Base-by-base conservation (phyloP, 1,140 invertebrate species). In the Brachystomella parvula region DNA sequence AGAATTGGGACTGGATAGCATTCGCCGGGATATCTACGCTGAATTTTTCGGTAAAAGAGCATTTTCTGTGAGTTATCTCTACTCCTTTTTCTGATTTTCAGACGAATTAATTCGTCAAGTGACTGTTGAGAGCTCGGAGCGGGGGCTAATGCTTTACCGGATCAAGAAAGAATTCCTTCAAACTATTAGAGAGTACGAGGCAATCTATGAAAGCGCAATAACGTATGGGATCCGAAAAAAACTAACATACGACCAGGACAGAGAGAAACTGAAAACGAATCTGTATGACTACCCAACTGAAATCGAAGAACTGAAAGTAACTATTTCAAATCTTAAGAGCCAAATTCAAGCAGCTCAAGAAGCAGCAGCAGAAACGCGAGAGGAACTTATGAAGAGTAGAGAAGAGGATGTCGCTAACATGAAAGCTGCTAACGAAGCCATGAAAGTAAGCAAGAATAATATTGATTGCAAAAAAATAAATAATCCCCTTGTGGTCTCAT, bases 1-100 rank as follows among this genome's bases (percentile, higher is more conserved):
- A 74, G 93, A 97, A 80, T 96, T 94, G 21, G 96, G 96, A n/a
- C 94, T 98, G 73, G 98, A 95, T 80, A 93, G 94, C 0, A 88
- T 97, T 56, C 82, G 96, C 57, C 81, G 95, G 59, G 89, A 96
- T 77, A 83, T 99, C 0, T 98, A 96, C 76, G 90, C 91, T 1
- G 94, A 98, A 78, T 95, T 94, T 77, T 98, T 98, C 79, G 93
- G 94, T 89, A 84, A 82, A 76, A 9, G 35, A 6, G 35, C 6
- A 53, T 53, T 53, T 39, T 26, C 49, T 6, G 24, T 26, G 49
- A 53, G 49, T n/a, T n/a, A 53, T 24, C 49, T 24, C 3, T 53
- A 53, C 12, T 53, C 24, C 12, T 15, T 53, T 24, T 24, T 24
- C 24, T 9, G 21, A 53, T 53, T 26, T 53, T 24, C 49, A 53